Conservation (phyloP, 1,140 invertebrate species). For the Penaeus vannamei region DNA sequence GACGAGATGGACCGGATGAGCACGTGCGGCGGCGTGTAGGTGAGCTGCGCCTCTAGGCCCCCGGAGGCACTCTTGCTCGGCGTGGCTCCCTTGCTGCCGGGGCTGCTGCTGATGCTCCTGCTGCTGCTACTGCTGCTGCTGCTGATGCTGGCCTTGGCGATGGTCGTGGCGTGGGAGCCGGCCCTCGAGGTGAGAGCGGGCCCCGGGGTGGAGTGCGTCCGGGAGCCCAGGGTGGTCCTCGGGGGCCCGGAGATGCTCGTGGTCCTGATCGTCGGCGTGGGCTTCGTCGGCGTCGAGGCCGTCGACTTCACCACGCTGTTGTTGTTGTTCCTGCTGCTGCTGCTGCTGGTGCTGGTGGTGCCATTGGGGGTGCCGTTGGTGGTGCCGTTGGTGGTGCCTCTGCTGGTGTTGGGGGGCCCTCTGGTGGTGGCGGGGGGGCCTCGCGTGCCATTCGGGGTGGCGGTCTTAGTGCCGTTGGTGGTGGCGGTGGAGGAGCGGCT, state of each 20-base stretch:
- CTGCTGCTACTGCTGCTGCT: slow-evolving; percentile 22
- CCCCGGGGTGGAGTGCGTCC: neutral
- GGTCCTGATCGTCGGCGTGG: neutral
- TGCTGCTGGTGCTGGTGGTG: neutral
- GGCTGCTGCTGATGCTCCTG: neutral
- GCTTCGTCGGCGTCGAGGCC: neutral
- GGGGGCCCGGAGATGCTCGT: no score
- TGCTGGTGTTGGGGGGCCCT: neutral
- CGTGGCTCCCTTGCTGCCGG: slow-evolving; percentile 5
- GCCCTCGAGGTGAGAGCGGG: neutral
- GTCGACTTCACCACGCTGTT: neutral
- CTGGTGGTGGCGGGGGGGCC: neutral
- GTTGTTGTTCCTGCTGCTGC: neutral
- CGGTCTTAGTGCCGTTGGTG: slow-evolving; percentile 14
- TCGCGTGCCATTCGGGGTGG: slow-evolving; percentile 5
- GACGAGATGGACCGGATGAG: slow-evolving; percentile 63
- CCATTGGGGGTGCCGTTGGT: neutral
- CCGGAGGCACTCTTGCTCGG: slow-evolving; percentile 35
- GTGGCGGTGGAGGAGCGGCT: neutral
- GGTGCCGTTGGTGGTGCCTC: slow-evolving; percentile 2
- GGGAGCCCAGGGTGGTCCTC: no score
- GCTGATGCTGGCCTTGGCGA: neutral
- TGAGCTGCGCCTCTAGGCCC: slow-evolving; percentile 44
- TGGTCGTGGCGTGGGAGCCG: neutral
- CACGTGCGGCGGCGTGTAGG: slow-evolving; percentile 58